These are phyloP conservation scores for Muscicapa striata DNA, from an alignment of 2,797 vertebrate genomes.

Conservation along the genomic window DNA sequence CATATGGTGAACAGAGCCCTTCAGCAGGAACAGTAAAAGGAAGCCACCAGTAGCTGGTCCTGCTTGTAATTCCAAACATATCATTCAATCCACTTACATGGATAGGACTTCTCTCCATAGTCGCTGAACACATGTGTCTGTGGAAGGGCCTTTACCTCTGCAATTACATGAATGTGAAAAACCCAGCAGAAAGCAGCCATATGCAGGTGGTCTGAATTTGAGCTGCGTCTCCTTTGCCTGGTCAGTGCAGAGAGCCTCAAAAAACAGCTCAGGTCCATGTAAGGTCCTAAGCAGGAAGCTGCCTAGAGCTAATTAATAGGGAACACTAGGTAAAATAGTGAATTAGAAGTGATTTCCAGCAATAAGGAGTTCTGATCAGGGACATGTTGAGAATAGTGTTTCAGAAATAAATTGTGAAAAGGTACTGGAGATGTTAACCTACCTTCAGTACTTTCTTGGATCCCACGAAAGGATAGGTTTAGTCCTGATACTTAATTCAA, in stretches of 20 bases:
- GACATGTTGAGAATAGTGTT: background rate
- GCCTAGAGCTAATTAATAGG: background rate
- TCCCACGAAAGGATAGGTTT: background rate
- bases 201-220: background rate
- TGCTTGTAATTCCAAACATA: background rate
- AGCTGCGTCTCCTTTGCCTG: background rate
- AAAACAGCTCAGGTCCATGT: fast-evolving
- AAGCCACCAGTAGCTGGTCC: background rate
- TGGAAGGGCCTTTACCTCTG: background rate
- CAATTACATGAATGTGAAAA: background rate
- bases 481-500: background rate
- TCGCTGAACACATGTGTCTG: background rate
- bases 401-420: background rate
- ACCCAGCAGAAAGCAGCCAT: background rate
- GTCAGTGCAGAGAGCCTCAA: fast-evolving
- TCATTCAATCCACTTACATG: background rate
- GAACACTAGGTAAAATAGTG: background rate
- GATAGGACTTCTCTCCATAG: background rate
- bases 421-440: background rate
- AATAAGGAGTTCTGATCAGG: background rate
- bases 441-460: background rate
- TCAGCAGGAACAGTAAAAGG: background rate
- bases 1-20: background rate
- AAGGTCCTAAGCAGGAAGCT: background rate
- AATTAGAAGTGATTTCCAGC: background rate